These are phyloP conservation scores for Cepphus grylle DNA, from an alignment of 2,113 vertebrate genomes.

Conservation along the genomic window DNA sequence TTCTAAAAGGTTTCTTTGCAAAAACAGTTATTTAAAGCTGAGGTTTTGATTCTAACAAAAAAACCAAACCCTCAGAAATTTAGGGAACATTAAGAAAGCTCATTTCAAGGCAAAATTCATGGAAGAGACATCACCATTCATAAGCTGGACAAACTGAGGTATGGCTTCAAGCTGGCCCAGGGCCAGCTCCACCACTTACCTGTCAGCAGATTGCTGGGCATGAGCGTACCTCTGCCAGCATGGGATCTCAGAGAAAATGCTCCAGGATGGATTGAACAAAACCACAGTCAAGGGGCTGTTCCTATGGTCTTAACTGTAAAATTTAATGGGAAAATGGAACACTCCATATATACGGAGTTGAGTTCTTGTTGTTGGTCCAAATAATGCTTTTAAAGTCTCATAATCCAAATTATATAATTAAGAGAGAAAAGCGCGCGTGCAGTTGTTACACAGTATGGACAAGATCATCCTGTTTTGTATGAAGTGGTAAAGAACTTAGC, in stretches of 20 bases:
- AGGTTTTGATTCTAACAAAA: not conserved
- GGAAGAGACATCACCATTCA: not conserved
- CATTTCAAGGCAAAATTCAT: not conserved
- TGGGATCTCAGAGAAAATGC: not conserved
- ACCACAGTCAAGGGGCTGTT: not conserved
- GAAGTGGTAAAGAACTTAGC: not conserved
- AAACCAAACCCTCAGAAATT: not conserved
- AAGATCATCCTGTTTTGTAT: not conserved
- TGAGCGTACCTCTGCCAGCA: not conserved
- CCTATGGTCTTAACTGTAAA: accelerated
- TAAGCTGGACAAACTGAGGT: not conserved
- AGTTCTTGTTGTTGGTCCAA: not conserved
- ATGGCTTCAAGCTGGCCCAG: no score
- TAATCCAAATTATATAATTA: not conserved
- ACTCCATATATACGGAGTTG: not conserved
- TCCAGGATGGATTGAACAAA: not conserved
- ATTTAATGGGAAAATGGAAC: not conserved
- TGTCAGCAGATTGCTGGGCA: not conserved
- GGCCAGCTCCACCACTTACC: not conserved
- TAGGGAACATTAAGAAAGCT: not conserved
- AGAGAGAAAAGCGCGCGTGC: not conserved
- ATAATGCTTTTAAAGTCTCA: not conserved
- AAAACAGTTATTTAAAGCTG: not conserved
- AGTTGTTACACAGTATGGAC: not conserved
- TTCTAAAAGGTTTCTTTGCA: not conserved